Conservation (phyloP, 1,140 invertebrate genomes). For the Eurytemora carolleeae region DNA sequence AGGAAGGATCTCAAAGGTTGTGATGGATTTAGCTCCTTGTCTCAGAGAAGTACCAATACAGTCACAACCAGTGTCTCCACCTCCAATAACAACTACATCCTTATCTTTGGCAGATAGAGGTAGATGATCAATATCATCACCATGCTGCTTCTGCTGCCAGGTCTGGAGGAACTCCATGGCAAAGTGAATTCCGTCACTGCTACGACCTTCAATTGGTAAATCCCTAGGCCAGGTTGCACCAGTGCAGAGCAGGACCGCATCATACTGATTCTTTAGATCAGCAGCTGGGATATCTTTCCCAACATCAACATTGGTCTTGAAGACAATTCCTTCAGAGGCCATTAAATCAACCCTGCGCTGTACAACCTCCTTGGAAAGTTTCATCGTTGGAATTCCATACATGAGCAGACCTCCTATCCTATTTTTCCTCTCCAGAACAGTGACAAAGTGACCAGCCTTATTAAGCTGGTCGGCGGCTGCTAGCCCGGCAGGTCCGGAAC, state of each 20-base stretch:
- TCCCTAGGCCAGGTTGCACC: conserved; percentile 94
- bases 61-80: conserved; percentile 97
- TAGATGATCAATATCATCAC: conserved; percentile 34
- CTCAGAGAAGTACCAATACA: conserved; percentile 93
- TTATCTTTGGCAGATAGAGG: conserved; percentile 69
- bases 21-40: conserved; percentile 88
- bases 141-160: conserved; percentile 89
- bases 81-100: conserved; percentile 88
- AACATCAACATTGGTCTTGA: conserved; percentile 71
- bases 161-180: conserved; percentile 93
- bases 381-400: conserved; percentile 97
- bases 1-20: conserved; percentile 91
- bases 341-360: conserved; percentile 69
- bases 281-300: conserved; percentile 70
- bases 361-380: conserved; percentile 77
- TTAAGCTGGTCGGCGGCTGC: conserved; percentile 94
- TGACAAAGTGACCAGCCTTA: conserved; percentile 74
- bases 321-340: conserved; percentile 69
- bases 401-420: conserved; percentile 78
- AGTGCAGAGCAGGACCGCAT: conserved; percentile 70
- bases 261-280: conserved; percentile 47
- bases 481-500: conserved; percentile 81
- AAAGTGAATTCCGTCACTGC: conserved; percentile 79
- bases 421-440: conserved; percentile 91
- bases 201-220: conserved; percentile 56